These are phyloP conservation scores for Ibidorhyncha struthersii DNA, from an alignment of 2,113 vertebrate genomes.

Conservation along the genomic window DNA sequence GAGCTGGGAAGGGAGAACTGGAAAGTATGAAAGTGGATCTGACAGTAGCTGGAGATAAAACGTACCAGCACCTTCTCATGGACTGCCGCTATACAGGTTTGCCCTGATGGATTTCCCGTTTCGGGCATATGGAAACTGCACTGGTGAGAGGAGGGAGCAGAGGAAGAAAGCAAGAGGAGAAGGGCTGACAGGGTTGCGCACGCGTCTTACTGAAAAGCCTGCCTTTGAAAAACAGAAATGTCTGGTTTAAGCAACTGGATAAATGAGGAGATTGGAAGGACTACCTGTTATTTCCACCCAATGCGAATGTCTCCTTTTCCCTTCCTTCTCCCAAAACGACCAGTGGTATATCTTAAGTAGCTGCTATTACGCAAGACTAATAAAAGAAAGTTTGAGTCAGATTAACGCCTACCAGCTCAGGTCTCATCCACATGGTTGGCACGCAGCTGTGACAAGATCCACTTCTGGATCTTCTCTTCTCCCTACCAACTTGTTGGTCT, in stretches of 20 bases:
- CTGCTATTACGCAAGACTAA: background rate
- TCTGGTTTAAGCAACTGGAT: background rate
- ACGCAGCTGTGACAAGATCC: background rate
- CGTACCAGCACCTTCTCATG: accelerated
- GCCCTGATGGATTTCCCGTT: background rate
- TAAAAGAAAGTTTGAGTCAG: background rate
- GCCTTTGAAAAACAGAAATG: background rate
- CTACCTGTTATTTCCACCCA: background rate
- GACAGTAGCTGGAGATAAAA: background rate
- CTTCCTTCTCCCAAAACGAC: background rate
- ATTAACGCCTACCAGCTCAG: background rate
- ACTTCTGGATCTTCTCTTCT: background rate
- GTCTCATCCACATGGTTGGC: background rate
- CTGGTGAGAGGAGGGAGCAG: background rate
- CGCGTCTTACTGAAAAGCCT: background rate
- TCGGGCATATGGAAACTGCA: background rate
- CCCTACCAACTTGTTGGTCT: background rate
- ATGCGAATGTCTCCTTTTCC: accelerated
- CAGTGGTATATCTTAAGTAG: background rate
- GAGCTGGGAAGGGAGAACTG: background rate
- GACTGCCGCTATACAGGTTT: background rate
- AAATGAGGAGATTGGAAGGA: background rate
- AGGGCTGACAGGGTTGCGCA: background rate
- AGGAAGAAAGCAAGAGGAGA: background rate
- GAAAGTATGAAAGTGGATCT: background rate